Conservation (phyloP, 2,888 invertebrate species). For the Amiota minor region DNA sequence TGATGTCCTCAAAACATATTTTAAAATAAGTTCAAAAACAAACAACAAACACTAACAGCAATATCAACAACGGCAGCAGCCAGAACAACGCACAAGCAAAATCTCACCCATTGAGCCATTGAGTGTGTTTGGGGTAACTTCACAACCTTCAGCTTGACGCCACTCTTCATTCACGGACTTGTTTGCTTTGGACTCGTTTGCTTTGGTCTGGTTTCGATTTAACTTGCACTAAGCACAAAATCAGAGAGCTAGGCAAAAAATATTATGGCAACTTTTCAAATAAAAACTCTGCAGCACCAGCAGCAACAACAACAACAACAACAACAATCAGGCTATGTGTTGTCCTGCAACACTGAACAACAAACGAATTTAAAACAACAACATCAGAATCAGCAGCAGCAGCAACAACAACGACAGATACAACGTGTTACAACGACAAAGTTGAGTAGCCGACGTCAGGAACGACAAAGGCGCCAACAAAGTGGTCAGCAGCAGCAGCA, state of each 20-base stretch:
- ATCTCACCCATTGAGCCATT: no score
- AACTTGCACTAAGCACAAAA: slow-evolving; percentile 20
- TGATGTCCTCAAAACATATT: slow-evolving; percentile 33
- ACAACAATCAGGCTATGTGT: slow-evolving; percentile 24
- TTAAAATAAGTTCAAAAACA: slow-evolving; percentile 29
- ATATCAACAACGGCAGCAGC: not conserved
- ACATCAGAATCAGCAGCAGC: slow-evolving; percentile 32
- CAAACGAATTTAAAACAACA: slow-evolving; percentile 33
- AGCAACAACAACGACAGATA: slow-evolving; percentile 7
- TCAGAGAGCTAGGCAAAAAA: slow-evolving; percentile 49
- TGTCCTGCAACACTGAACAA: not conserved
- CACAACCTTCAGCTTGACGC: no score
- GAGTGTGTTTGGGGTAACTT: no score
- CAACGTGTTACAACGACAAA: slow-evolving; percentile 1
- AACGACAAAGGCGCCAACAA: slow-evolving; percentile 32
- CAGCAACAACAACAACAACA: slow-evolving; percentile 37
- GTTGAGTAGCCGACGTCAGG: not conserved
- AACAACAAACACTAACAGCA: not conserved
- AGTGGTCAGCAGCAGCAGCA: slow-evolving; percentile 27
- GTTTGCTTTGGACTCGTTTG: not conserved
- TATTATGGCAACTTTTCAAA: slow-evolving; percentile 70
- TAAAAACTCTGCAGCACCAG: slow-evolving; percentile 55
- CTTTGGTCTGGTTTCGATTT: slow-evolving; percentile 21
- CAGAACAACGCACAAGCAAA: not conserved
- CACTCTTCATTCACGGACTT: no score